A percentile compares a stretch with the other conserved stretches of the same genome.
phyloP scores from a whole-genome alignment of 2,797 vertebrate species.

The Gambelia wislizenii region DNA sequence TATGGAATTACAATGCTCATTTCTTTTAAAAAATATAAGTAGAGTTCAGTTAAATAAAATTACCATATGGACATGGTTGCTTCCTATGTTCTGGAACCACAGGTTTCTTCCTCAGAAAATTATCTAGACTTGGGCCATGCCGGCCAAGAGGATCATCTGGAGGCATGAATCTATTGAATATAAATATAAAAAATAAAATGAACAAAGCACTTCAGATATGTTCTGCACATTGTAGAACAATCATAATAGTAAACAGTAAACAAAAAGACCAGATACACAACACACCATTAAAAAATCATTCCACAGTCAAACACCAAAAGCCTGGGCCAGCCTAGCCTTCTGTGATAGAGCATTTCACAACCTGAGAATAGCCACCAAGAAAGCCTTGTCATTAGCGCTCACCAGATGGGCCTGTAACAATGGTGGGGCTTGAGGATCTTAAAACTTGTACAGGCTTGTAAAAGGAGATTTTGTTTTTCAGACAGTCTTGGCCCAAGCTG shows the following conservation, averaged over 20 bases:
- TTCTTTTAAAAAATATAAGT: conserved; percentile 17
- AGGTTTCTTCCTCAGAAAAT: conserved; percentile 94
- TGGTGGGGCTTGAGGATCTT: too few relatives aligned
- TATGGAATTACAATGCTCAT: not conserved
- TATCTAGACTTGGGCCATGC: conserved; percentile 96
- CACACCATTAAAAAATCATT: too few relatives aligned
- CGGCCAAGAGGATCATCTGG: conserved; percentile 97
- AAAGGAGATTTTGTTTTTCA: too few relatives aligned
- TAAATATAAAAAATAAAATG: conserved; percentile 25
- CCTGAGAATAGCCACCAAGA: too few relatives aligned
- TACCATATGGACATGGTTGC: conserved; percentile 98
- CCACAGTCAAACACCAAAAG: too few relatives aligned
- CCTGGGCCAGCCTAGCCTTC: too few relatives aligned
- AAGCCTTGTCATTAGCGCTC: too few relatives aligned
- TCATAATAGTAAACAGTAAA: not conserved
- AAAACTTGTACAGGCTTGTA: too few relatives aligned
- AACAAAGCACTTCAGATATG: not conserved
- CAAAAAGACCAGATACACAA: too few relatives aligned
- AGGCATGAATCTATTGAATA: conserved; percentile 91
- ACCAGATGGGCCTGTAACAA: too few relatives aligned
- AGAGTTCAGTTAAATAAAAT: conserved; percentile 55
- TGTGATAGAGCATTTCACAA: too few relatives aligned
- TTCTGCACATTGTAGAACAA: not conserved
- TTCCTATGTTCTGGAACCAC: conserved; percentile 93
- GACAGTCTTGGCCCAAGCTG: too few relatives aligned